phyloP scores from a whole-genome alignment of 23 tunicate species.

The Ascidia mentula region DNA sequence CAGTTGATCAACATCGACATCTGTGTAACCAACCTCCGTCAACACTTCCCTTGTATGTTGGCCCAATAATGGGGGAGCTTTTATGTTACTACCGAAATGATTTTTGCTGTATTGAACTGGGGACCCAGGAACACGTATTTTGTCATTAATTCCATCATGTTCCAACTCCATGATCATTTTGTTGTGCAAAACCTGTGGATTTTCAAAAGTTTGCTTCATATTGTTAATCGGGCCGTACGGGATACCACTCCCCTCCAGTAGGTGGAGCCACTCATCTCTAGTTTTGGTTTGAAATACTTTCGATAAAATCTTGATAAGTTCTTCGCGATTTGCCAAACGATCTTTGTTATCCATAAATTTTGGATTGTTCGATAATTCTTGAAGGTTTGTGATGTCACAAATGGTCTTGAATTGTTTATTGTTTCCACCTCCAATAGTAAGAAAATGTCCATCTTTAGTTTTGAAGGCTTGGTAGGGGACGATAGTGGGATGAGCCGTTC shows the following conservation, averaged over 20 bases:
- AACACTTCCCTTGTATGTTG: conserved; percentile 74
- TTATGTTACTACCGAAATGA: not conserved
- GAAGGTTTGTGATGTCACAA: conserved; percentile 50
- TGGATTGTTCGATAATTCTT: conserved; percentile 28
- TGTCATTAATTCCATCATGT: conserved; percentile 37
- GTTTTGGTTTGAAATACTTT: conserved; percentile 51
- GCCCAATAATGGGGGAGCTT: conserved; percentile 64
- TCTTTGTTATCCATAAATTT: conserved; percentile 43
- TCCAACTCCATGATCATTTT: conserved; percentile 46
- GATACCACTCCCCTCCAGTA: conserved; percentile 61
- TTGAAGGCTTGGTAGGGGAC: conserved; percentile 98
- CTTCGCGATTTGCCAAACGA: conserved; percentile 69
- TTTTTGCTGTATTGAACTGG: conserved; percentile 67
- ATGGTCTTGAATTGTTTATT: conserved; percentile 71
- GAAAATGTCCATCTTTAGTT: conserved; percentile 80
- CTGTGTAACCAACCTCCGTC: conserved; percentile 22
- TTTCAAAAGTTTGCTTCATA: conserved; percentile 71
- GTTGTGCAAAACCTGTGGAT: conserved; percentile 78
- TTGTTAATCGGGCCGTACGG: conserved; percentile 91
- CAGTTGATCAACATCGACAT: conserved; percentile 26
- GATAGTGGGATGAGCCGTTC: conserved; percentile 91
- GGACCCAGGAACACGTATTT: conserved; percentile 67
- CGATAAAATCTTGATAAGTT: conserved; percentile 41
- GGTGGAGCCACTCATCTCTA: conserved; percentile 58
- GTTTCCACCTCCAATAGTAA: conserved; percentile 94